These are phyloP conservation scores for Rhagium mordax DNA, from an alignment of 2,888 invertebrate species.

Conservation along the genomic window DNA sequence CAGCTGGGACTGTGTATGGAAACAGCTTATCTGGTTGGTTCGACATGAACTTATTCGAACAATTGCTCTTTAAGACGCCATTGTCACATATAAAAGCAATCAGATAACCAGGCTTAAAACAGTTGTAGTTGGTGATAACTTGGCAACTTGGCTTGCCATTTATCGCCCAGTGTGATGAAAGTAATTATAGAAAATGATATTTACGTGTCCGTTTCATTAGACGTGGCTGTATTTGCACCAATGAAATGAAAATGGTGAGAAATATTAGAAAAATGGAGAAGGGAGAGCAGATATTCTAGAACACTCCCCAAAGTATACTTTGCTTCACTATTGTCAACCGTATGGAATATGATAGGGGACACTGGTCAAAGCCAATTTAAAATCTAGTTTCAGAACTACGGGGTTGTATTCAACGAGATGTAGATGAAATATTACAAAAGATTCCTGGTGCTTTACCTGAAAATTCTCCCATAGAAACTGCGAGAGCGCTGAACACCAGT, in stretches of 20 bases:
- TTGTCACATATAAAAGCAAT: not conserved
- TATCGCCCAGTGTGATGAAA: not conserved
- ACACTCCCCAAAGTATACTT: conserved; percentile 16
- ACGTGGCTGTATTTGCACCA: conserved; percentile 12
- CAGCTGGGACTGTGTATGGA: too few relatives aligned
- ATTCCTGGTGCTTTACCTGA: conserved; percentile 1
- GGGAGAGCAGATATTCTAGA: conserved; percentile 2
- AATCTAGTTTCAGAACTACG: conserved; percentile 1
- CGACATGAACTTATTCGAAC: too few relatives aligned
- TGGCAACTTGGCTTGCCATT: conserved; percentile 14
- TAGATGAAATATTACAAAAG: conserved; percentile 2
- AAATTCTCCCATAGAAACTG: not conserved
- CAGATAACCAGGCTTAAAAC: not conserved
- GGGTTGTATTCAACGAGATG: conserved; percentile 14
- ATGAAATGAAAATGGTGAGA: not conserved
- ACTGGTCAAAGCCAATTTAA: conserved; percentile 3
- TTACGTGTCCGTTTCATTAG: not conserved
- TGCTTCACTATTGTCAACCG: not conserved
- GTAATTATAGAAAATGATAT: not conserved
- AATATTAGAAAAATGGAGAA: conserved; percentile 22
- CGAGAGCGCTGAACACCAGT: not conserved
- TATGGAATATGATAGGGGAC: conserved; percentile 4
- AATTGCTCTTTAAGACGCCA: too few relatives aligned
- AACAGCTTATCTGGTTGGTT: too few relatives aligned
- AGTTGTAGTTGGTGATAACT: not conserved